Conservation (phyloP, 2,113 vertebrate species). For the Trichomycterus rosablanca region DNA sequence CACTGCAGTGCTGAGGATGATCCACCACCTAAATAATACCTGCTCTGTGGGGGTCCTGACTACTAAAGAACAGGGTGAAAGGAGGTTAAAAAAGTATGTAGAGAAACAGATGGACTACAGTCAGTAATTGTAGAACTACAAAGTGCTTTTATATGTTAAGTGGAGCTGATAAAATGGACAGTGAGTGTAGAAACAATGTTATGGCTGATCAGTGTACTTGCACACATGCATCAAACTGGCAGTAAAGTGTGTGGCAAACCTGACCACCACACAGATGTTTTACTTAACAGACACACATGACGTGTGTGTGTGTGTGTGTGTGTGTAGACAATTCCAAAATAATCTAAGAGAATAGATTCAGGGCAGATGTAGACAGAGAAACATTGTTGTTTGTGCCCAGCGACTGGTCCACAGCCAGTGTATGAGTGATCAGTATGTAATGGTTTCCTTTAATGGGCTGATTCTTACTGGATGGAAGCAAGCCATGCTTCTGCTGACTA, state of each 20-base stretch:
- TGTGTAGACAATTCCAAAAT: conserved; percentile 15
- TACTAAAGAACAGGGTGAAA: too few relatives aligned
- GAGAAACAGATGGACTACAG: too few relatives aligned
- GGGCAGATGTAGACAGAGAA: conserved; percentile 60
- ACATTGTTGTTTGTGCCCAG: conserved; percentile 49
- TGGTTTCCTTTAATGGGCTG: conserved; percentile 15
- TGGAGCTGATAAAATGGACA: too few relatives aligned
- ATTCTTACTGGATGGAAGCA: conserved; percentile 21
- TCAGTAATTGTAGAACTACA: too few relatives aligned
- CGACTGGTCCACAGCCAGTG: conserved; percentile 41
- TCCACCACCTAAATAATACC: too few relatives aligned
- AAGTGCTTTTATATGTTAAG: too few relatives aligned
- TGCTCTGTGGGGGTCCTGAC: too few relatives aligned
- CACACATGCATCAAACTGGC: conserved; percentile 2
- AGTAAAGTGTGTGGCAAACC: not conserved
- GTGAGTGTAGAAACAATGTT: too few relatives aligned
- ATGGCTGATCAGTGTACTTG: too few relatives aligned
- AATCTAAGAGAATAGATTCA: conserved; percentile 44
- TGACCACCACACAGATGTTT: conserved; percentile 10
- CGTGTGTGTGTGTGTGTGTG: conserved; percentile 46
- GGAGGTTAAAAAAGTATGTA: too few relatives aligned
- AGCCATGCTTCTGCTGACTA: conserved; percentile 30
- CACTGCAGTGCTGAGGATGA: too few relatives aligned
- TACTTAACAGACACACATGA: not conserved
- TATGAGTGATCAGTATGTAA: conserved; percentile 18